A percentile compares a stretch with the other conserved stretches of the same genome.
Evolutionary conservation across 2,888 invertebrate species (phyloP).

Genomic region (Abrostola tripartita): DNA sequence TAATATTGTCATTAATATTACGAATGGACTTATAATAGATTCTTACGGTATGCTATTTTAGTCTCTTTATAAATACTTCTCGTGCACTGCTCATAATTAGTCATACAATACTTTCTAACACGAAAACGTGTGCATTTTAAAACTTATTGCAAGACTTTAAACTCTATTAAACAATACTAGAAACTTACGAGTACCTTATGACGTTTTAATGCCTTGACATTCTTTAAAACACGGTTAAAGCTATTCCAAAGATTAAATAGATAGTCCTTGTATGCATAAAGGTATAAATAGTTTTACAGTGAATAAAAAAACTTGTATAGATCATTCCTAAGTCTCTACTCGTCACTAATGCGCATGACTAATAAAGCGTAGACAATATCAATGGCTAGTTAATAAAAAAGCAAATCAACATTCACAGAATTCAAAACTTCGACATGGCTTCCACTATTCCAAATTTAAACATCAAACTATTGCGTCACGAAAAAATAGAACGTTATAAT

Average conservation of each 20-base stretch:
- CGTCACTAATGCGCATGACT: neutral
- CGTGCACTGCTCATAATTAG: conserved; percentile 11
- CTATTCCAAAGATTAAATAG: too few species aligned
- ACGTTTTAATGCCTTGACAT: too few species aligned
- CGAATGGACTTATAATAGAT: conserved; percentile 36
- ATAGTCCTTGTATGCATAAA: too few species aligned
- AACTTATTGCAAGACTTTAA: neutral
- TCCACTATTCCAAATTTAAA: conserved; percentile 55
- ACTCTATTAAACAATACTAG: too few species aligned
- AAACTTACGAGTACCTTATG: too few species aligned
- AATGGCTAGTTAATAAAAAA: conserved; percentile 16
- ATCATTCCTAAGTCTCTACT: neutral
- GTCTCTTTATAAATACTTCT: conserved; percentile 37
- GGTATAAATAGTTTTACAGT: neutral
- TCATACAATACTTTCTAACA: conserved; percentile 15
- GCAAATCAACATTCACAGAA: conserved; percentile 38
- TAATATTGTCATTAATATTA: conserved; percentile 34
- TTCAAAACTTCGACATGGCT: conserved; percentile 43
- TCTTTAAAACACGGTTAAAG: too few species aligned
- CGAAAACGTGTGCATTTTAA: neutral
- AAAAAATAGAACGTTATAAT: conserved; percentile 77
- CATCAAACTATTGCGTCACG: conserved; percentile 54
- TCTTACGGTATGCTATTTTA: conserved; percentile 37
- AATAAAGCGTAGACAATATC: conserved; percentile 9
- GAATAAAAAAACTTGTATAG: neutral